Evolutionary conservation across 2,797 vertebrate genomes (phyloP).

Genomic region (Schizopygopsis malacanthus): DNA sequence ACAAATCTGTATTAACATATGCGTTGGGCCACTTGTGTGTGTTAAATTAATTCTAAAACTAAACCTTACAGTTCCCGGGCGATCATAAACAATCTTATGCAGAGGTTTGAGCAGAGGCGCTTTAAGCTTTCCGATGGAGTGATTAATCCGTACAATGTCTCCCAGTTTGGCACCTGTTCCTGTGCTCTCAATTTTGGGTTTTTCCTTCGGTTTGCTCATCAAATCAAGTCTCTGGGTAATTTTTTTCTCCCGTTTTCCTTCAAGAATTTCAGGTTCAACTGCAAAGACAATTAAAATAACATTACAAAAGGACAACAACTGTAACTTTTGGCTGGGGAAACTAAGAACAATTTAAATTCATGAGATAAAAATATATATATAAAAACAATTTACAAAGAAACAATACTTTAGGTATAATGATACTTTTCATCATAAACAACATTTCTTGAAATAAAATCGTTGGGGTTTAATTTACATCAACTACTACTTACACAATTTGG

Average conservation of each 20-base stretch:
- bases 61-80: slow-evolving; percentile 89
- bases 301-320: background rate
- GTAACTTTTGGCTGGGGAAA: background rate
- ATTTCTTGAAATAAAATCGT: background rate
- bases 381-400: background rate
- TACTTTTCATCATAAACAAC: background rate
- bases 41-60: background rate
- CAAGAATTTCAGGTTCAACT: slow-evolving; percentile 79
- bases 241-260: slow-evolving; percentile 94
- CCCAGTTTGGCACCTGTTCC: slow-evolving; percentile 92
- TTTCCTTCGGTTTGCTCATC: slow-evolving; percentile 85
- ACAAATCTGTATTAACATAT: background rate
- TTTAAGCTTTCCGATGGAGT: slow-evolving; percentile 91
- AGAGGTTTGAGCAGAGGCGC: slow-evolving; percentile 90
- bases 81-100: slow-evolving; percentile 91
- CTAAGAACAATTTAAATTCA: background rate
- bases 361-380: background rate
- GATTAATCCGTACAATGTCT: slow-evolving; percentile 91
- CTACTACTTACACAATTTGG: slow-evolving; percentile 36
- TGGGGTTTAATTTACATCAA: background rate
- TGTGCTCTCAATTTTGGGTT: slow-evolving; percentile 86
- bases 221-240: slow-evolving; percentile 90
- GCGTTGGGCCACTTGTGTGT: background rate
- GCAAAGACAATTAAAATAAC: slow-evolving; percentile 12
- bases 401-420: background rate